Evolutionary conservation across 1,140 invertebrate species (phyloP).

Genomic region (Leptoteleia sp.): DNA sequence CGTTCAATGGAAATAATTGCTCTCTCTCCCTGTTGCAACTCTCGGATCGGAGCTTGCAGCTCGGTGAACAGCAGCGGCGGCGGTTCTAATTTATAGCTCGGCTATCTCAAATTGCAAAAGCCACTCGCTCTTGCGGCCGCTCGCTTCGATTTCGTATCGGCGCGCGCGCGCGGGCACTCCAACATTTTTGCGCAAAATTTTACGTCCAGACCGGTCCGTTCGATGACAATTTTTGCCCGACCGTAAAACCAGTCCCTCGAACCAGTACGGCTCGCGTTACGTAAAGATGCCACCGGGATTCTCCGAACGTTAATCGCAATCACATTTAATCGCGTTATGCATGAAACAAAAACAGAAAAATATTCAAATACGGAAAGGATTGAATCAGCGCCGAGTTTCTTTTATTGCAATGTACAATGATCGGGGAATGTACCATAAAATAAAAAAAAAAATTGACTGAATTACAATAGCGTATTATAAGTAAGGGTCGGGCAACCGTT

Average conservation of each 20-base stretch:
- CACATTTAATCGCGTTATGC: slow-evolving; percentile 5
- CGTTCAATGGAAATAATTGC: slow-evolving; percentile 76
- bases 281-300: slow-evolving; percentile 21
- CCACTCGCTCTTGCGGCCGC: slow-evolving; percentile 16
- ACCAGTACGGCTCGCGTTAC: slow-evolving; percentile 39
- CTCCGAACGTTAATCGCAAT: slow-evolving; percentile 26
- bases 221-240: slow-evolving; percentile 38
- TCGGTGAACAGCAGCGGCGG: slow-evolving; percentile 57
- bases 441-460: too few relatives aligned
- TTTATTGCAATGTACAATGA: too few relatives aligned
- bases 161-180: neutral
- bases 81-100: slow-evolving; percentile 69
- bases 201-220: slow-evolving; percentile 42
- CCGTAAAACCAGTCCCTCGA: slow-evolving; percentile 40
- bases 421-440: too few relatives aligned
- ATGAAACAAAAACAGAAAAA: slow-evolving; percentile 1
- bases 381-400: too few relatives aligned
- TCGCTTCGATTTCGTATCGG: slow-evolving; percentile 16
- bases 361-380: too few relatives aligned
- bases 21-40: slow-evolving; percentile 38
- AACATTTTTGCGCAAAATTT: slow-evolving; percentile 49
- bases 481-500: too few relatives aligned
- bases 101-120: slow-evolving; percentile 67
- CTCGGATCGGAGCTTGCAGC: slow-evolving; percentile 43
- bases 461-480: too few relatives aligned